phyloP scores from a whole-genome alignment of 2,797 vertebrate species.

The Protonibea diacanthus region DNA sequence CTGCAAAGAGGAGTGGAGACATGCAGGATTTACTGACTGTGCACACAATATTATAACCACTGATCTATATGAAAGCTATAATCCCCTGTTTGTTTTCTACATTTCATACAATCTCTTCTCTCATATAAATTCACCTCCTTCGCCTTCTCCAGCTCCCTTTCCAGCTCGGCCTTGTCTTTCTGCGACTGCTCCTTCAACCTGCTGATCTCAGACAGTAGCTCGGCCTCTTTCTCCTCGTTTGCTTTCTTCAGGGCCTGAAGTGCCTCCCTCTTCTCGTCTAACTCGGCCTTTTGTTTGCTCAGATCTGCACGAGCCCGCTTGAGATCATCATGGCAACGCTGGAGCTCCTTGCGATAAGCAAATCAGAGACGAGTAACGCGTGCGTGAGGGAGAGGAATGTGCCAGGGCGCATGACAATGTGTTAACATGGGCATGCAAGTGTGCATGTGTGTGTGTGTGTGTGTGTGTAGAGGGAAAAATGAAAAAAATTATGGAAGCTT shows the following conservation, averaged over 20 bases:
- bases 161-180: constrained; percentile 83
- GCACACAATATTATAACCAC: background rate
- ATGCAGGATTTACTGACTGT: background rate
- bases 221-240: constrained; percentile 77
- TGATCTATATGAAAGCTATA: constrained; percentile 5
- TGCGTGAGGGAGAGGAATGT: constrained; percentile 32
- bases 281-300: constrained; percentile 79
- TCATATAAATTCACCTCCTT: constrained; percentile 82
- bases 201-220: constrained; percentile 81
- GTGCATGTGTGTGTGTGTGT: constrained; percentile 2
- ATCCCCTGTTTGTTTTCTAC: background rate
- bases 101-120: background rate
- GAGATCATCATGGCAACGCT: constrained; percentile 78
- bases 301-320: constrained; percentile 77
- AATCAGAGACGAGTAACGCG: constrained; percentile 63
- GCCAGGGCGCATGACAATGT: constrained; percentile 15
- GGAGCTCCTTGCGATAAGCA: constrained; percentile 85
- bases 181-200: constrained; percentile 82
- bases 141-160: constrained; percentile 78
- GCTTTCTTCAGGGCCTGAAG: constrained; percentile 77
- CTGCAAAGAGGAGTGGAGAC: constrained; percentile 41
- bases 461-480: constrained; percentile 29
- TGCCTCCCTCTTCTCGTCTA: constrained; percentile 82
- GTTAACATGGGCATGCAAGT: constrained; percentile 17
- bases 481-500: constrained; percentile 8